Percentiles rank a stretch among this genome's conserved stretches.
phyloP scores from a whole-genome alignment of 2,113 vertebrate species.

The Lutjanus erythropterus region DNA sequence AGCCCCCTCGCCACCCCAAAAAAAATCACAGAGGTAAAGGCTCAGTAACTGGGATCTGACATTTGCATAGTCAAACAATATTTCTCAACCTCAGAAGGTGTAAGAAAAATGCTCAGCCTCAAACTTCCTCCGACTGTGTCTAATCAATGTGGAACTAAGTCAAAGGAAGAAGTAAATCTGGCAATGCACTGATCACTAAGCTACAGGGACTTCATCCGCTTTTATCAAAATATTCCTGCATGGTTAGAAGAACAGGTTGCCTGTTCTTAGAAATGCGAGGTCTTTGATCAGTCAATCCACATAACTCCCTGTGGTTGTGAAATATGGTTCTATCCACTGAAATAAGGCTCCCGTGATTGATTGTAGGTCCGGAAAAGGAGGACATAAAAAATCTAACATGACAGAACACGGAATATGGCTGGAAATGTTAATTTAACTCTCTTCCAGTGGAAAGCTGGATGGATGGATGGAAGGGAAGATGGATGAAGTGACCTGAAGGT shows the following conservation, averaged over 20 bases:
- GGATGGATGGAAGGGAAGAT: constrained; percentile 23
- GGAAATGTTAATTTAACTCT: constrained; percentile 52
- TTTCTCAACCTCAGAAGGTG: constrained; percentile 9
- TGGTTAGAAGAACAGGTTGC: constrained; percentile 51
- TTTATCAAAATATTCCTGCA: constrained; percentile 49
- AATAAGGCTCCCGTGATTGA: constrained; percentile 46
- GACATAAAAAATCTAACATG: constrained; percentile 47
- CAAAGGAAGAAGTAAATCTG: constrained; percentile 61
- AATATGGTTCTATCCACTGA: constrained; percentile 49
- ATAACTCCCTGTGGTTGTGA: constrained; percentile 45
- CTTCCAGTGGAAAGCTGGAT: background rate
- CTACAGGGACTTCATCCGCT: constrained; percentile 53
- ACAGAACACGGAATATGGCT: constrained; percentile 33
- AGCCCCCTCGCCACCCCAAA: background rate
- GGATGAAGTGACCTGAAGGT: constrained; percentile 38
- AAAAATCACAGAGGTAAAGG: background rate
- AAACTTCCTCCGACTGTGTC: constrained; percentile 47
- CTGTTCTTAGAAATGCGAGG: constrained; percentile 42
- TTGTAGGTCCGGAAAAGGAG: constrained; percentile 35
- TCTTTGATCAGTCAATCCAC: constrained; percentile 71
- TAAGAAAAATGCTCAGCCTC: background rate
- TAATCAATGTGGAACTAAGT: constrained; percentile 58
- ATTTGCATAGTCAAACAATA: background rate
- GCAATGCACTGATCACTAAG: constrained; percentile 54
- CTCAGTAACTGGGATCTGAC: background rate